A percentile compares a stretch with the other conserved stretches of the same genome.
phyloP scores from a whole-genome alignment of 2,797 vertebrate species.

The Tragopan temminckii region DNA sequence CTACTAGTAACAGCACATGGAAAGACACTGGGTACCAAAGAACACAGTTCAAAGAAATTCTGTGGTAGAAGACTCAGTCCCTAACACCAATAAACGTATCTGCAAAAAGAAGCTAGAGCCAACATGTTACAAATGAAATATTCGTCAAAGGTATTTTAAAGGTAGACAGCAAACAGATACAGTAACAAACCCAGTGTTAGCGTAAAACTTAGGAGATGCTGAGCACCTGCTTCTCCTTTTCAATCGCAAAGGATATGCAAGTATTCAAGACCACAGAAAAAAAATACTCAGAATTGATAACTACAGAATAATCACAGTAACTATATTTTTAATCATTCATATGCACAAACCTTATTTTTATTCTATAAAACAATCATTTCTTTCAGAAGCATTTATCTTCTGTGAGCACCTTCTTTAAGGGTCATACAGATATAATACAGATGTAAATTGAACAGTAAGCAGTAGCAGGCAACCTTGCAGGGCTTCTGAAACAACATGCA shows the following conservation, averaged over 20 bases:
- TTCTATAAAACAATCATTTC: neutral
- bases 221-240: neutral
- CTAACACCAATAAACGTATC: neutral
- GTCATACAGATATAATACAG: rapidly evolving
- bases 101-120: neutral
- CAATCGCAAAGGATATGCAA: neutral
- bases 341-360: neutral
- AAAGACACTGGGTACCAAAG: neutral
- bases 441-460: neutral
- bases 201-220: neutral
- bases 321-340: neutral
- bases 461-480: neutral
- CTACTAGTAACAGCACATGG: neutral
- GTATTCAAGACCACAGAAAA: neutral
- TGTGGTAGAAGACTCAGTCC: neutral
- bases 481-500: neutral
- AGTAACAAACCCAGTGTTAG: neutral
- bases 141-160: neutral
- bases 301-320: neutral
- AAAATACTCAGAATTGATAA: neutral
- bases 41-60: neutral
- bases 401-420: neutral
- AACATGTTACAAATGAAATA: neutral
- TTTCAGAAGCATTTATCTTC: neutral
- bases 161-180: neutral